Percentiles rank a stretch among this genome's conserved stretches.
phyloP scores from a whole-genome alignment of 2,113 vertebrate species.

The Nothoprocta pentlandii region DNA sequence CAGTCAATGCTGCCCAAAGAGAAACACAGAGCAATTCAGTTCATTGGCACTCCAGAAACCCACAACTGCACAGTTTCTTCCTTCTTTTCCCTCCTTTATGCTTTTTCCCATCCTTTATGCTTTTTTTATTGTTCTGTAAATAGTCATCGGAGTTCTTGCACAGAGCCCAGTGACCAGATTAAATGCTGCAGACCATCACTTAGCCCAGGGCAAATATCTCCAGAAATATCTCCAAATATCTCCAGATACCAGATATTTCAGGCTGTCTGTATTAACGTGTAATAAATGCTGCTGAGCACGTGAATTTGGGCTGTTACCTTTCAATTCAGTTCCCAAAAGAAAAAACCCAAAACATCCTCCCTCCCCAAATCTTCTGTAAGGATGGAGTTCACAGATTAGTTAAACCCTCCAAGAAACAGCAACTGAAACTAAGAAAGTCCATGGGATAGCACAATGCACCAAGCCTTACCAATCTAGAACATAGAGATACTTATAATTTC shows the following conservation, averaged over 20 bases:
- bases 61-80: accelerated
- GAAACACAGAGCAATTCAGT: neutral
- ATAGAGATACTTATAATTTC: neutral
- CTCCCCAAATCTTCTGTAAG: neutral
- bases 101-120: neutral
- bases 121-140: neutral
- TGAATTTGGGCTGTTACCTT: neutral
- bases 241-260: too few species aligned
- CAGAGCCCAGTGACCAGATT: neutral
- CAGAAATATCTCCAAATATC: too few species aligned
- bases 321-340: neutral
- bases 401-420: neutral
- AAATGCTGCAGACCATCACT: neutral
- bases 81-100: neutral
- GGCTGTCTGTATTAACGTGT: neutral
- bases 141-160: neutral
- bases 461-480: neutral
- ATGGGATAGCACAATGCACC: accelerated
- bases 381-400: neutral
- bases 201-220: neutral
- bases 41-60: neutral
- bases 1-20: conserved; percentile 88
- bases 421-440: neutral
- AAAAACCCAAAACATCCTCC: neutral
- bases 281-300: neutral